phyloP scores from a whole-genome alignment of 2,113 vertebrate species.

The Dasyurus viverrinus region DNA sequence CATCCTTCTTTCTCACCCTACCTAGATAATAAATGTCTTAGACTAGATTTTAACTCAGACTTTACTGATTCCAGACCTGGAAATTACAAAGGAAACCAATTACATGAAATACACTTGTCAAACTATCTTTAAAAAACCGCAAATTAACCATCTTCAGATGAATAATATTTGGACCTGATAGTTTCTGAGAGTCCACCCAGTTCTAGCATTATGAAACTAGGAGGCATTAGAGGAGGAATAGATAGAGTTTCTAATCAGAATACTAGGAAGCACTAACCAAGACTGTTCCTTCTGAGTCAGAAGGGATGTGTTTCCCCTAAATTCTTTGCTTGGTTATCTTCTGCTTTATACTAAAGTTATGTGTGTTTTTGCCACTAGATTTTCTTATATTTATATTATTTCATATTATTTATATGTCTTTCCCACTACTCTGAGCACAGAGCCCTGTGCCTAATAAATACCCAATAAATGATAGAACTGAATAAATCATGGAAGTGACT shows the following conservation, averaged over 20 bases:
- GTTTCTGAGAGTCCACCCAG: not conserved
- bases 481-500: not conserved
- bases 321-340: not conserved
- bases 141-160: not conserved
- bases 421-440: not conserved
- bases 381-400: not conserved
- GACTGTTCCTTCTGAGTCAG: not conserved
- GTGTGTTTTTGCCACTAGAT: not conserved
- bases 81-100: not conserved
- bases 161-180: not conserved
- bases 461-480: not conserved
- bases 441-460: not conserved
- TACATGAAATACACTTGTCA: not conserved
- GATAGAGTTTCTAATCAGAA: not conserved
- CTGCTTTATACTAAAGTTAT: not conserved
- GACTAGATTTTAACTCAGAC: no score
- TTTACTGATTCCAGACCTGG: not conserved
- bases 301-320: not conserved
- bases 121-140: not conserved
- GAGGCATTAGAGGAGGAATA: not conserved
- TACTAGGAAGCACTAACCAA: not conserved
- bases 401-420: not conserved
- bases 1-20: not conserved
- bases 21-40: not conserved
- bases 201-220: not conserved